Evolutionary conservation across 2,797 vertebrate genomes (phyloP).

Genomic region (Callimico goeldii): DNA sequence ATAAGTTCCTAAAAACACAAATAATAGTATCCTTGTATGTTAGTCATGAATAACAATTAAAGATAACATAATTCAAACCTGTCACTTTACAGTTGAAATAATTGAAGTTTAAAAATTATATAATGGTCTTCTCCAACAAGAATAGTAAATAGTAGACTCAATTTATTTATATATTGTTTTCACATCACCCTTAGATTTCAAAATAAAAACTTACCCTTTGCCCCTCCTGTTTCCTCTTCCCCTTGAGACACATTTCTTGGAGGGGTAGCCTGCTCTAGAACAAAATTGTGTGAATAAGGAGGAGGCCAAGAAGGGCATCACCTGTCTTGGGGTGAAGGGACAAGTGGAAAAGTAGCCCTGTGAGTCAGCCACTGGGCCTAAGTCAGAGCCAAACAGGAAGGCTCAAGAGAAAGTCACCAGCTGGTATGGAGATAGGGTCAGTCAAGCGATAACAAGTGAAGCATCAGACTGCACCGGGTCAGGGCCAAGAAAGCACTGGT

Average conservation of each 20-base stretch:
- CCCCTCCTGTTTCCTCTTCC: neutral
- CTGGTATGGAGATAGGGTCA: neutral
- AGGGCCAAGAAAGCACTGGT: neutral
- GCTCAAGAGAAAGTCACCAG: neutral
- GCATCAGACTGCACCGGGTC: neutral
- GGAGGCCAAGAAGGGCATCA: accelerated
- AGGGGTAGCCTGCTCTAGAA: neutral
- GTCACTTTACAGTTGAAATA: neutral
- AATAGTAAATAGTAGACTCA: neutral
- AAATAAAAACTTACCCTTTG: neutral
- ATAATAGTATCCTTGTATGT: neutral
- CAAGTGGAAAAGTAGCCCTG: neutral
- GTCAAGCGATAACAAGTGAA: neutral
- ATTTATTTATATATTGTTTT: neutral
- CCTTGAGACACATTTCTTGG: neutral
- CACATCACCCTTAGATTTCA: neutral
- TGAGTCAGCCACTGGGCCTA: neutral
- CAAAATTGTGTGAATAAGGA: neutral
- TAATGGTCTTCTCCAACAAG: neutral
- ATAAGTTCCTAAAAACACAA: neutral
- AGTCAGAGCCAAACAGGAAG: neutral
- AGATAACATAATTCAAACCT: neutral
- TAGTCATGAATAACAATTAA: neutral
- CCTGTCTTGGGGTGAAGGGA: neutral
- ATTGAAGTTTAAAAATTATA: neutral